Base-by-base conservation (phyloP, 2,888 invertebrate species). In the Andrena minutula region DNA sequence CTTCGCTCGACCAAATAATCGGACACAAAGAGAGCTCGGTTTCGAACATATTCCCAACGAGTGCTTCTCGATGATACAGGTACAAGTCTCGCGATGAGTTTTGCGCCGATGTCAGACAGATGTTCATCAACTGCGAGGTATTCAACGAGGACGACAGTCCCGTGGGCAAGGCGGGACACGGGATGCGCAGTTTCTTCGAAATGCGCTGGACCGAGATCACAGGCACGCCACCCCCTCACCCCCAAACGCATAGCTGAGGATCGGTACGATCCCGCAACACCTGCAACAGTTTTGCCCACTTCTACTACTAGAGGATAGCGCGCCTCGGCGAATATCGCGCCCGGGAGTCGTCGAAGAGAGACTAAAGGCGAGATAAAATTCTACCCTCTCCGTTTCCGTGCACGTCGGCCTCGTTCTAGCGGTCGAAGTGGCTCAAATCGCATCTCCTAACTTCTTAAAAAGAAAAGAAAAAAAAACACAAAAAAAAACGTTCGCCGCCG, bases 71-170 rank as follows among this genome's bases (percentile, higher is more conserved):
- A 86, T 88, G 81, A 86, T 88, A 79, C 94, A 99, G 99, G 87
- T 99, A 99, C 95, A 99, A 98, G 95, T 96, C 96, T 84, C 96
- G 97, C 83, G 98, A 98, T 85, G 99, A 99, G 88, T 99, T 99
- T 95, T 97, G 98, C 79, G 95, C 96, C 2, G 99, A 99, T 95
- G 97, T 98, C 26, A 96, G 98, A 8, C 97, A 98, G 88, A 99
- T 99, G 92, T 99, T 99, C 95, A 97, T 98, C 94, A 99, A 99
- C 95, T 99, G 99, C 94, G 98, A 99, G 94, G 97, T 98, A 73
- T 99, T 99, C 95, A 99, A 99, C 94, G 99, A 99, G 94, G 99
- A 99, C 94, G 98, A 99, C 94, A 99, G 99, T 89, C 98, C 99
- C 0, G 99, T 99, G 60, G 99, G 99, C 2, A 97, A 98, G 92